Conservation (phyloP, 2,888 invertebrate species). For the Chrysomela aeneicollis region DNA sequence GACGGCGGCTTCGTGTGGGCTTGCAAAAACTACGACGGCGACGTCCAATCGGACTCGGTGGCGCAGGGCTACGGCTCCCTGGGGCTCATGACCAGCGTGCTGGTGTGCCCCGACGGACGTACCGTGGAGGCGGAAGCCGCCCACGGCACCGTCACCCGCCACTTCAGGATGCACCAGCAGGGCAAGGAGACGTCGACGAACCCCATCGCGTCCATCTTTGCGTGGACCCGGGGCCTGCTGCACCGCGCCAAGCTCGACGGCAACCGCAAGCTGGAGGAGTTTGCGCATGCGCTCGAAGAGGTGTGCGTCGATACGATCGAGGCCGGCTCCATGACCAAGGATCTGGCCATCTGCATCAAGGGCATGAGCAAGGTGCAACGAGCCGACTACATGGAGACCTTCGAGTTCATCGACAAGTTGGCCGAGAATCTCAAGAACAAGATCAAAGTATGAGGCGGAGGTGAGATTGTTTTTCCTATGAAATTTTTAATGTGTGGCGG, state of each 20-base stretch:
- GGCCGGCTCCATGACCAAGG: conserved; percentile 95
- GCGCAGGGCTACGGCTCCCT: conserved; percentile 91
- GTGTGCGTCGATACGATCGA: conserved; percentile 97
- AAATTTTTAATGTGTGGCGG: background rate
- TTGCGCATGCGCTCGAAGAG: conserved; percentile 85
- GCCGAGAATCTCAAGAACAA: conserved; percentile 84
- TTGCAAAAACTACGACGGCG: conserved; percentile 99
- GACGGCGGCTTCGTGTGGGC: conserved; percentile 99
- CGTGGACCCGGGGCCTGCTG: conserved; percentile 87
- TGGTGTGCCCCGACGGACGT: conserved; percentile 96
- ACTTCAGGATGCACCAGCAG: conserved; percentile 79
- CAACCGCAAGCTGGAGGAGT: conserved; percentile 77
- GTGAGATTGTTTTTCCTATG: background rate
- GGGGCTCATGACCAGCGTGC: conserved; percentile 97
- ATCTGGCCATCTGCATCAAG: conserved; percentile 97
- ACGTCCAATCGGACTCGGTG: conserved; percentile 98
- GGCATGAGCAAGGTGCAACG: conserved; percentile 82
- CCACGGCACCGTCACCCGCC: conserved; percentile 79
- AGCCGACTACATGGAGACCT: conserved; percentile 93
- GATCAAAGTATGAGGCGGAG: conserved; percentile 22
- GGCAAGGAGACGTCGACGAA: conserved; percentile 99
- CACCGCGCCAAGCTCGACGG: conserved; percentile 95
- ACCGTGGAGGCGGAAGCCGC: conserved; percentile 99
- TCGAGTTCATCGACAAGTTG: conserved; percentile 95
- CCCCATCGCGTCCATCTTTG: conserved; percentile 98